A percentile compares a stretch with the other conserved stretches of the same genome.
These are phyloP conservation scores for Eudyptes chrysolophus DNA, from an alignment of 2,113 vertebrate genomes.

Conservation along the genomic window DNA sequence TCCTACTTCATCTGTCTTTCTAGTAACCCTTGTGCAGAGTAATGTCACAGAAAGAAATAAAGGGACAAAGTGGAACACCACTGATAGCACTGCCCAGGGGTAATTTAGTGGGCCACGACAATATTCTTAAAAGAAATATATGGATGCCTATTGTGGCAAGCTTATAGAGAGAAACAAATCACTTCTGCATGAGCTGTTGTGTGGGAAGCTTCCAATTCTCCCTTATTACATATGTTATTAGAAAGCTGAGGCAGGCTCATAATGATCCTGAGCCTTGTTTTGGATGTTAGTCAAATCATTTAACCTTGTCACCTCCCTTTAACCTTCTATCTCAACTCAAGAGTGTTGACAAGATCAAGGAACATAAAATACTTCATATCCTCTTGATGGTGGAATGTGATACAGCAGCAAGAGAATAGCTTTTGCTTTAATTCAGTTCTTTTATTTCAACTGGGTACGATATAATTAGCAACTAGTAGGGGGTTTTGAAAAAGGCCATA, in stretches of 20 bases:
- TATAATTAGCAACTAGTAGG: background rate
- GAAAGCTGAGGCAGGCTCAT: constrained; percentile 26
- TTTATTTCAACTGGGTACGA: background rate
- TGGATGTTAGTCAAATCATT: constrained; percentile 62
- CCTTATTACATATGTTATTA: constrained; percentile 40
- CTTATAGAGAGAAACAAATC: constrained; percentile 55
- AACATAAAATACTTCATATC: constrained; percentile 17
- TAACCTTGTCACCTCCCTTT: constrained; percentile 58
- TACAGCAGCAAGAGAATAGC: background rate
- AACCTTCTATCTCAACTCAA: constrained; percentile 22
- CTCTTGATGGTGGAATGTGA: background rate
- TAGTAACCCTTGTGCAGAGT: constrained; percentile 49
- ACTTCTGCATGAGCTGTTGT: constrained; percentile 19
- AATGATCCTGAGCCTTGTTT: constrained; percentile 29
- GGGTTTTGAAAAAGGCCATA: background rate
- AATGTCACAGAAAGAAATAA: constrained; percentile 63
- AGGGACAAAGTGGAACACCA: constrained; percentile 57
- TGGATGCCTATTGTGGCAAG: background rate
- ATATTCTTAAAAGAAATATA: constrained; percentile 55
- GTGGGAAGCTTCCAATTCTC: constrained; percentile 16
- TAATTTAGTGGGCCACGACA: constrained; percentile 57
- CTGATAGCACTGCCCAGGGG: constrained; percentile 47
- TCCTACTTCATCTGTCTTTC: constrained; percentile 59
- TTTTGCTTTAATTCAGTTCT: background rate
- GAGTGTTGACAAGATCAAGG: background rate